Evolutionary conservation across 2,888 invertebrate species (phyloP), one percentile per base, ranked within the genome.

Genomic region (Pachycephus smyrnensis): DNA sequence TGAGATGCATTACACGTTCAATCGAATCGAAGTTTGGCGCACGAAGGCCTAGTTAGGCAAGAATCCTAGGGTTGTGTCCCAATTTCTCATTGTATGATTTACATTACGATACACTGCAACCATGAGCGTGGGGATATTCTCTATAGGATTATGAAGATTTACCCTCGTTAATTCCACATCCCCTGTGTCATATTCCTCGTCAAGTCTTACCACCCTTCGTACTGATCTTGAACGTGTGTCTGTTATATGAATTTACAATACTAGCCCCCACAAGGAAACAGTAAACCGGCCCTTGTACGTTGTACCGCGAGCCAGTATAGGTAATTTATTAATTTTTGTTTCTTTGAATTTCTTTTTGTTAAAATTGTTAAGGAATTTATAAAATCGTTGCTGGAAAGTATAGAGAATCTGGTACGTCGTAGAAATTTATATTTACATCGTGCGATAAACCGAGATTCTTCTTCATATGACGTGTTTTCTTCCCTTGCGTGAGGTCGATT

Each of bases 21-120:
- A 23, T 71, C 71, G 71, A 71, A 32, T 55, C 55, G 12, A 71
- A 71, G 71, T 71, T 71, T 71, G 71, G 71, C 32, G 71, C 33
- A 71, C 71, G 71, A 71, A 33, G 71, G 71, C 71, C 33, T 71
- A 71, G 71, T 32, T 55, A 71, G 71, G 71, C 71, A 31, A 55
- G 55, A 71, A 71, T 30, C 23, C 33, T 71, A 55, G n/a, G 71
- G 32, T 33, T 71, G 71, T 71, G 71, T 33, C 71, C 71, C 71
- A 33, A 71, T 33, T 31, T 71, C 12, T 71, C 33, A 71, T 33
- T 32, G 15, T 33, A 33, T 31, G 31, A 71, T 71, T 71, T 71
- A 31, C 30, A 12, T 71, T 9, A 71, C 71, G 55, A 55, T 55
- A 23, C 55, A 55, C 9, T 55, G 23, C 23, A 55, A 55, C 55